Evolutionary conservation across 2,888 invertebrate genomes (phyloP).

Genomic region (Pristionchus entomophagus): DNA sequence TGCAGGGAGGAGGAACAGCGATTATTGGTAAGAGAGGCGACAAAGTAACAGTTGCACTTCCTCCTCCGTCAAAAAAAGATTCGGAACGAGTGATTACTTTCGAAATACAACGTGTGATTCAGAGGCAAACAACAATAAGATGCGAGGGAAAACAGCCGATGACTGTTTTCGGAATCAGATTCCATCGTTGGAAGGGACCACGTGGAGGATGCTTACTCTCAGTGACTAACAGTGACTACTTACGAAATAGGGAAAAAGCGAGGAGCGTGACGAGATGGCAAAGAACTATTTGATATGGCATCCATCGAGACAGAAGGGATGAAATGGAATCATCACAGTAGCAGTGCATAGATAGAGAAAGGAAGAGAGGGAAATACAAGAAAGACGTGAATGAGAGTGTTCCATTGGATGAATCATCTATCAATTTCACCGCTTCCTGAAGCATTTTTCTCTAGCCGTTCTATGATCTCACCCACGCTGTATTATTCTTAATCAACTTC

Average conservation of each 20-base stretch:
- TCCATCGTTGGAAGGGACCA: background rate
- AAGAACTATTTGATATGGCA: background rate
- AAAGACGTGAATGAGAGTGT: background rate
- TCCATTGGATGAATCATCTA: background rate
- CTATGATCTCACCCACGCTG: background rate
- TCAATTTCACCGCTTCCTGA: background rate
- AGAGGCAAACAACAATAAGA: no score
- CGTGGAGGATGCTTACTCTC: background rate
- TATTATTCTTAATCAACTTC: background rate
- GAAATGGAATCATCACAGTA: background rate
- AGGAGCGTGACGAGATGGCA: background rate
- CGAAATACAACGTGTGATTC: no score
- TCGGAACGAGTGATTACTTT: no score
- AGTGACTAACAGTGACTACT: background rate
- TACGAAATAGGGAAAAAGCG: background rate
- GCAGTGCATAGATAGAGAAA: background rate
- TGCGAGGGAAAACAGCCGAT: no score
- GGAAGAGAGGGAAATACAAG: background rate
- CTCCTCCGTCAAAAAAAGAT: background rate
- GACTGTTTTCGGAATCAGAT: background rate
- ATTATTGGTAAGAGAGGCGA: background rate
- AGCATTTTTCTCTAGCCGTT: background rate
- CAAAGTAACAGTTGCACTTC: constrained; percentile 6
- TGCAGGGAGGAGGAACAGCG: no score
- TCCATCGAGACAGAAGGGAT: background rate